Base-by-base conservation (phyloP, 2,797 vertebrate genomes). In the Mastacembelus armatus region DNA sequence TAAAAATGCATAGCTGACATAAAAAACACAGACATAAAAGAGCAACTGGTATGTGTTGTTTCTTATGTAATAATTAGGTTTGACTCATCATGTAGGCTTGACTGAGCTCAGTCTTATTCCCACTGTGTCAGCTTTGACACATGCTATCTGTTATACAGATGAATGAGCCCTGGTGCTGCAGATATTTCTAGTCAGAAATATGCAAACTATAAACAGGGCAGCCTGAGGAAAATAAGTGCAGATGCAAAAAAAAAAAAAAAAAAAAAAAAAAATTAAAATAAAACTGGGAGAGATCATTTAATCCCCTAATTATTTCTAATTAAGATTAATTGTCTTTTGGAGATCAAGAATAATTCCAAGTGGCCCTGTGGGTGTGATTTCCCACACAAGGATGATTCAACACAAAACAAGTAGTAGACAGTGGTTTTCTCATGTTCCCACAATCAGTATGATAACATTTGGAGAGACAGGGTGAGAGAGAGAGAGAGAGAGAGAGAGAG, bases 281-380 rank as follows among this genome's bases (percentile, higher is more conserved):
- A n/a, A 74, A 66, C 27, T 18, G 24, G 32, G 35, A 69, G 61
- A 49, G 56, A 75, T 66, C 73, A 47, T 42, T 64, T 86, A 49
- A 3, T 50, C 51, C 76, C 42, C 40, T 83, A 83, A 89, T 85
- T 78, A 83, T 81, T 81, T 48, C 64, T 85, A 77, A 90, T 86
- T 82, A 77, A 71, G 66, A 80, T 80, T 74, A 87, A 88, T 84
- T 87, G 76, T 69, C 45, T 64, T 74, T 65, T 64, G 52, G 55
- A 76, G 71, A 76, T 66, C 19, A 43, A 48, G 38, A 43, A 48
- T 44, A 27, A 66, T 57, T 69, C 59, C 58, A 68, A 60, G 42
- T 71, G 61, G 78, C 42, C 66, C 49, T 19, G 61, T 52, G 75
- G 74, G 67, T 79, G 77, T 66, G 78, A 86, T 85, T 81, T 66